Base-by-base conservation (phyloP, 2,888 invertebrate species). In the Caenorhabditis afra region DNA sequence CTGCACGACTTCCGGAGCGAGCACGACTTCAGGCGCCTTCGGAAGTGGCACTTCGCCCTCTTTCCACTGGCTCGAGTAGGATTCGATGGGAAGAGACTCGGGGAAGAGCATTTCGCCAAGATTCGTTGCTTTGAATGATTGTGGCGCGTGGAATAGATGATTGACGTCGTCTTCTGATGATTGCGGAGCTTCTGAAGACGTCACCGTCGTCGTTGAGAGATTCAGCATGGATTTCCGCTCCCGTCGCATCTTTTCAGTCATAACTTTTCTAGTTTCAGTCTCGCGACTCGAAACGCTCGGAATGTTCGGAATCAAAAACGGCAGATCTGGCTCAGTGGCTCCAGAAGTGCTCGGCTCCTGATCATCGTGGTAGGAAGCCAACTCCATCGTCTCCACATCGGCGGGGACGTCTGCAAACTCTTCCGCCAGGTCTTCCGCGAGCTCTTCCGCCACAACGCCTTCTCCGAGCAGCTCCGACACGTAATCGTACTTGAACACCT, bases 341-440 rank as follows among this genome's bases (percentile, higher is more conserved):
- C 57, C 64, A 39, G 79, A 79, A n/a, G 79, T 68, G 18, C 79
- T 68, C 23, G 79, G 73, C 35, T 68, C 44, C 14, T 79, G 77
- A 7, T 77, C 77, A 12, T 64, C 57, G 18, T 62, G 44, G 57
- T 71, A 71, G 2, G 41, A 3, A 11, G 41, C 41, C 41, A 52
- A n/a, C 14, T 5, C 8, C 39, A 50, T 20, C 2, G 41, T 5
- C 7, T 29, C 29, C 29, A 29, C 29, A 7, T 3, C 29, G 29
- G 7, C 29, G 4, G 29, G 7, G 4, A 7, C 29, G 3, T 29
- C 29, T 7, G 7, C 29, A 7, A 29, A 7, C 29, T 16, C 22
- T n/a, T 39, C 41, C n/a, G 23, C 65, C 2, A 77, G 57, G 14
- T 62, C 57, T 57, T 79, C 79, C 7, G 50, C 70, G 1, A 77